Conservation (phyloP, 2,888 invertebrate genomes). For the Eurytoma californica region DNA sequence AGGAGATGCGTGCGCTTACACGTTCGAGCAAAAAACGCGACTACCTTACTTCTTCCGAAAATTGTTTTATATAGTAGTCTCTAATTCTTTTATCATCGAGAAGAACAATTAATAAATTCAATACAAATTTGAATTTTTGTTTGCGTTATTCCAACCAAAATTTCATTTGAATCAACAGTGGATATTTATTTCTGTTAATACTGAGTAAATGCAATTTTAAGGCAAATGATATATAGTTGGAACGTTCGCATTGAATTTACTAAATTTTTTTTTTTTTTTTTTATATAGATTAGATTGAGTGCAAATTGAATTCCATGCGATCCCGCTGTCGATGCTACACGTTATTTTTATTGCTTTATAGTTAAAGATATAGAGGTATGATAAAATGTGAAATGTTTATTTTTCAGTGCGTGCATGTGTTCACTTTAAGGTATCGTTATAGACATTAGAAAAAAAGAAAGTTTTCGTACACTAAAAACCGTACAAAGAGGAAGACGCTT, state of each 20-base stretch:
- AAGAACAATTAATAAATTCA: no score
- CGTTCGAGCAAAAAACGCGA: not conserved
- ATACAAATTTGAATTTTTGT: no score
- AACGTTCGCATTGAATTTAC: no score
- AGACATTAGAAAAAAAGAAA: conserved; percentile 30
- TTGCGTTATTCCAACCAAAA: no score
- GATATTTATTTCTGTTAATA: no score
- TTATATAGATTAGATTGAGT: not conserved
- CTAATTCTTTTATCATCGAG: no score
- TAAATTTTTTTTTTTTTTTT: no score
- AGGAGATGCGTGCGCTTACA: not conserved
- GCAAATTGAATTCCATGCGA: conserved; percentile 14
- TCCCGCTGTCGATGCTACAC: conserved; percentile 10
- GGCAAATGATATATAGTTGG: no score
- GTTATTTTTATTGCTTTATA: conserved; percentile 49
- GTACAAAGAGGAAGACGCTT: conserved; percentile 40
- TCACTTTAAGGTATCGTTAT: conserved; percentile 12
- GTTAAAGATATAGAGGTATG: conserved; percentile 35
- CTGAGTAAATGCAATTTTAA: no score
- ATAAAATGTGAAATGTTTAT: conserved; percentile 31
- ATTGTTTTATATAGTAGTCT: no score
- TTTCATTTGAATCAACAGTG: no score
- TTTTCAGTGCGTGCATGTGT: conserved; percentile 35
- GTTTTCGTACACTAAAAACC: conserved; percentile 24
- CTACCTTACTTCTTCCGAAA: no score